Evolutionary conservation across 2,888 invertebrate species (phyloP).

Genomic region (Caenorhabditis sinica): DNA sequence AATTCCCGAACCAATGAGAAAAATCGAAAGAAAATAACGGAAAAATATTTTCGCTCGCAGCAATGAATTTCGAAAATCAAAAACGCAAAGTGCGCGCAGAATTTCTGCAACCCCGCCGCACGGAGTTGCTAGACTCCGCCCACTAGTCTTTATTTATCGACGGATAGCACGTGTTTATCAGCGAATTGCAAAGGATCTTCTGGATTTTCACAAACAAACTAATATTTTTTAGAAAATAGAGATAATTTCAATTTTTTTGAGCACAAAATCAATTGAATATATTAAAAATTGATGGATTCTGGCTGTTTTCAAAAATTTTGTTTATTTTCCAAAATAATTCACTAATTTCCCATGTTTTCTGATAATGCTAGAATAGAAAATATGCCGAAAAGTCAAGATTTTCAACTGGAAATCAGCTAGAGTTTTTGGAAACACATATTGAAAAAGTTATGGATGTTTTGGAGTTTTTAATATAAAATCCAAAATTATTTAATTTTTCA

Average conservation of each 20-base stretch:
- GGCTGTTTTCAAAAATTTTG: background rate
- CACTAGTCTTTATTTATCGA: constrained; percentile 18
- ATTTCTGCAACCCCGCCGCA: constrained; percentile 36
- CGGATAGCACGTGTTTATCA: constrained; percentile 2
- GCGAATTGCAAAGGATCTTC: background rate
- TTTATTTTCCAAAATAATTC: background rate
- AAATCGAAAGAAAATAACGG: background rate
- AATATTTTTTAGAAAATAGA: background rate
- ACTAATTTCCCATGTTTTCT: background rate
- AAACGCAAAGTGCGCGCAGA: constrained; percentile 14
- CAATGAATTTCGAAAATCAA: constrained; percentile 26
- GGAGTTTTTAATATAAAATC: no score
- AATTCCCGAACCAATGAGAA: background rate
- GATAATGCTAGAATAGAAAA: background rate
- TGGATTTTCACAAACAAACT: background rate
- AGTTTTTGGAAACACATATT: no score
- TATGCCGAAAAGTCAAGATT: background rate
- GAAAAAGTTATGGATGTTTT: no score
- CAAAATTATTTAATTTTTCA: no score
- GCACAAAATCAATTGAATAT: background rate
- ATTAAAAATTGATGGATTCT: background rate
- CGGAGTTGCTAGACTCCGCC: constrained; percentile 31
- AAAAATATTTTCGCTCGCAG: background rate
- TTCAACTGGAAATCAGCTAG: background rate
- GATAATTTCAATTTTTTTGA: background rate